Percentiles rank a stretch among this genome's conserved stretches.
Evolutionary conservation across 2,113 vertebrate species (phyloP).

Genomic region (Heliornis fulica): DNA sequence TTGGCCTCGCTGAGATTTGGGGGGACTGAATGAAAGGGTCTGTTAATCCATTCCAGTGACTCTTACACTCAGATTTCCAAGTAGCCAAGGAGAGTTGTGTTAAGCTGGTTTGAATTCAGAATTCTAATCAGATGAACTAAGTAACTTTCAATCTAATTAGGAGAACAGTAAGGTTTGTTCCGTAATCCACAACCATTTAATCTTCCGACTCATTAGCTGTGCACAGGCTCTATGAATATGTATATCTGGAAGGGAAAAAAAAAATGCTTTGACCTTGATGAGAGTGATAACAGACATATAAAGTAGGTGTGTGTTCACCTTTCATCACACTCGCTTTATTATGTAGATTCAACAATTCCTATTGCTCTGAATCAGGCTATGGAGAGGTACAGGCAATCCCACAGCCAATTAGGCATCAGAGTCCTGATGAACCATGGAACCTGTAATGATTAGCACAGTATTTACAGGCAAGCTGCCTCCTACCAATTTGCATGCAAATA

Average conservation of each 20-base stretch:
- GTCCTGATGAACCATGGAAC: slow-evolving; percentile 63
- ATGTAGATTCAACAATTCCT: slow-evolving; percentile 63
- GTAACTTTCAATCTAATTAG: slow-evolving; percentile 73
- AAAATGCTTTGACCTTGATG: slow-evolving; percentile 72
- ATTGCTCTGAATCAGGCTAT: slow-evolving; percentile 50
- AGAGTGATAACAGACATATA: slow-evolving; percentile 43
- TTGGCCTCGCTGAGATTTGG: background rate
- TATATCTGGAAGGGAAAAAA: slow-evolving; percentile 45
- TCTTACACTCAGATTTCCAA: background rate
- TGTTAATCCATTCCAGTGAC: background rate
- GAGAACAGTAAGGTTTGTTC: slow-evolving; percentile 70
- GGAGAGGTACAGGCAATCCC: slow-evolving; percentile 12
- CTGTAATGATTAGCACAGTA: slow-evolving; percentile 70
- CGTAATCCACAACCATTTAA: slow-evolving; percentile 71
- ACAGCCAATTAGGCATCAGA: slow-evolving; percentile 58
- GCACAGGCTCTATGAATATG: slow-evolving; percentile 72
- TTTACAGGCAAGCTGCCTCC: slow-evolving; percentile 62
- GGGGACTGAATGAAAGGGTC: background rate
- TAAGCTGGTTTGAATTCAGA: slow-evolving; percentile 62
- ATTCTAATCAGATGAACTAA: slow-evolving; percentile 72
- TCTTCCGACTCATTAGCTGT: slow-evolving; percentile 73
- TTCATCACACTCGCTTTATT: slow-evolving; percentile 46
- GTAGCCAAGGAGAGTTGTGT: background rate
- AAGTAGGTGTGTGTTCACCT: slow-evolving; percentile 48
- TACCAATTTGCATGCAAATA: slow-evolving; percentile 71